These are phyloP conservation scores for Pristionchus maxplancki DNA, from an alignment of 2,888 invertebrate species.

Conservation along the genomic window DNA sequence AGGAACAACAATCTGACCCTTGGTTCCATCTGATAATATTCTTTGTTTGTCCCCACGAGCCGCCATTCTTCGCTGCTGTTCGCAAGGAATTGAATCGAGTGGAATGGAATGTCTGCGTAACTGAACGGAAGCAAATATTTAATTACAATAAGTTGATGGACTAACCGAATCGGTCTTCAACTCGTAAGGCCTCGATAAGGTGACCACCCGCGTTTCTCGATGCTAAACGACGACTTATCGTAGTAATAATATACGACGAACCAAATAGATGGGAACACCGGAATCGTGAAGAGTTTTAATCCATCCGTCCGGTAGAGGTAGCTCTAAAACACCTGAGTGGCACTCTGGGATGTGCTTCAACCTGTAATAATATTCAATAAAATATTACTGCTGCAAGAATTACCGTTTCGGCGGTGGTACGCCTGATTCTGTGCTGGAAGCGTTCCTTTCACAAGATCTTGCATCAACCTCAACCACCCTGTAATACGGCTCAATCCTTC, in stretches of 20 bases:
- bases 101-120: slow-evolving; percentile 33
- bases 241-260: neutral
- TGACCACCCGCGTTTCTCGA: neutral
- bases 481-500: too few species aligned
- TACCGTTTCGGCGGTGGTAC: neutral
- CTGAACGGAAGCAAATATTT: neutral
- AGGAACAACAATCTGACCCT: neutral
- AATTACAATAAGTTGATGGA: neutral
- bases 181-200: slow-evolving; percentile 8
- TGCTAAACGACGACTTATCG: neutral
- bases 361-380: neutral
- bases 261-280: slow-evolving; percentile 23
- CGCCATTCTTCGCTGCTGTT: slow-evolving; percentile 10
- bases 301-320: slow-evolving; percentile 3
- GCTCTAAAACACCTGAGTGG: neutral
- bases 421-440: neutral
- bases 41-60: neutral
- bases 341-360: slow-evolving; percentile 17
- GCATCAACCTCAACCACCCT: neutral
- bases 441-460: neutral
- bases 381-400: too few species aligned
- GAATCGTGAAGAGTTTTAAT: slow-evolving; percentile 16
- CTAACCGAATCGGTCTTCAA: neutral
- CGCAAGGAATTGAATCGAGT: slow-evolving; percentile 23
- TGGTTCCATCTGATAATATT: neutral